Evolutionary conservation across 2,888 invertebrate genomes (phyloP).

Genomic region (Sinopyrophorus schimmeli): DNA sequence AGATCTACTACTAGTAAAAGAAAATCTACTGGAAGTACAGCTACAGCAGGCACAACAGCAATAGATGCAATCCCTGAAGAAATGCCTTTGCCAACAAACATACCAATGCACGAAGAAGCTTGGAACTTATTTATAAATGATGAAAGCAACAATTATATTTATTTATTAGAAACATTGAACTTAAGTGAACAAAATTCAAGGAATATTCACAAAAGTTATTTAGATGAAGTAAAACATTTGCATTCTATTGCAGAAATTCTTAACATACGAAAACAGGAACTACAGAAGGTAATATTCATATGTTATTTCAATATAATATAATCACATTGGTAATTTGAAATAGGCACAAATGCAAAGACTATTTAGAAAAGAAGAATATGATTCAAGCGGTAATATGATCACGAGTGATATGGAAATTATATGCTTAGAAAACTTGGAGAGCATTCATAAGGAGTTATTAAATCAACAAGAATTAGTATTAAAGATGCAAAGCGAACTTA

Average conservation of each 20-base stretch:
- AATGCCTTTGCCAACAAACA: conserved; percentile 23
- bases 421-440: conserved; percentile 33
- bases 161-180: conserved; percentile 28
- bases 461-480: conserved; percentile 47
- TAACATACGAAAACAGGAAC: conserved; percentile 36
- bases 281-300: conserved; percentile 31
- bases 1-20: conserved; percentile 21
- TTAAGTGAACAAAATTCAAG: conserved; percentile 33
- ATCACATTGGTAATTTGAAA: background rate
- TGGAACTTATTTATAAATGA: conserved; percentile 37
- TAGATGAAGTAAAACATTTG: conserved; percentile 34
- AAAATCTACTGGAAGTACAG: conserved; percentile 21
- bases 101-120: conserved; percentile 38
- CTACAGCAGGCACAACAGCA: conserved; percentile 6
- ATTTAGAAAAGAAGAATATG: conserved; percentile 20
- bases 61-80: conserved; percentile 20
- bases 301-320: background rate
- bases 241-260: conserved; percentile 29
- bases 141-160: conserved; percentile 29
- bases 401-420: conserved; percentile 25
- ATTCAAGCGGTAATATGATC: conserved; percentile 22
- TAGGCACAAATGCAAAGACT: conserved; percentile 32
- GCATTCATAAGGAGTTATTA: conserved; percentile 34
- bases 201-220: conserved; percentile 33
- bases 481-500: conserved; percentile 43